phyloP scores from a whole-genome alignment of 2,113 vertebrate species.

The Dinomys branickii region DNA sequence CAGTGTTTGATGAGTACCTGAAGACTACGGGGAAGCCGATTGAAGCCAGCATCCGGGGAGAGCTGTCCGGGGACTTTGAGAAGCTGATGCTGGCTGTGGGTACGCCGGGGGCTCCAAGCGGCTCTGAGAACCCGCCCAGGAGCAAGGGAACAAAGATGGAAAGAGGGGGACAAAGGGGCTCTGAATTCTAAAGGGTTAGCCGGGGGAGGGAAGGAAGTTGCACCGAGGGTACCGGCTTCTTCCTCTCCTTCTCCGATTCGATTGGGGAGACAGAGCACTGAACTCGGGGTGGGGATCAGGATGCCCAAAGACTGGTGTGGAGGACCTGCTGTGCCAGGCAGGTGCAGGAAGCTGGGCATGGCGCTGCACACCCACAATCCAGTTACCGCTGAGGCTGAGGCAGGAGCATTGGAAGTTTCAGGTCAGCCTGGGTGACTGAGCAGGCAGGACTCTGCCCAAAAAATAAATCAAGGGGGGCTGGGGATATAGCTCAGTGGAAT shows the following conservation, averaged over 20 bases:
- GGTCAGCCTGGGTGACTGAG: not conserved
- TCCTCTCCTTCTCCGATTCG: too few species aligned
- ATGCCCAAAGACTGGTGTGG: not conserved
- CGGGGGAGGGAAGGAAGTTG: not conserved
- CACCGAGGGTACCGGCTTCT: not conserved
- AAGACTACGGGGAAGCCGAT: constrained; percentile 92
- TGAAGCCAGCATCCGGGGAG: constrained; percentile 94
- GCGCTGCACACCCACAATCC: not conserved
- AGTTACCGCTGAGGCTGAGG: not conserved
- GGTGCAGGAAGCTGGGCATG: not conserved
- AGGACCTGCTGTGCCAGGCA: not conserved
- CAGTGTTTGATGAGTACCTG: constrained; percentile 97
- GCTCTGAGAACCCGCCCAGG: not conserved
- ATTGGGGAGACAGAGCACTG: not conserved
- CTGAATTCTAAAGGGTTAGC: not conserved
- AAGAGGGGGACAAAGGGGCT: not conserved
- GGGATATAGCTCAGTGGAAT: not conserved
- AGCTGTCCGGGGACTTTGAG: constrained; percentile 97
- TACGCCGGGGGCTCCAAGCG: constrained; percentile 79
- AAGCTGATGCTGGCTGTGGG: constrained; percentile 97
- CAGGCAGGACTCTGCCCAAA: not conserved
- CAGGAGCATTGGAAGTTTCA: not conserved
- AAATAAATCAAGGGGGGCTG: not conserved
- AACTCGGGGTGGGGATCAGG: not conserved
- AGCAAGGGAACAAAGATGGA: not conserved